Conservation (phyloP, 1,140 invertebrate species). For the Scaptomyza montana region DNA sequence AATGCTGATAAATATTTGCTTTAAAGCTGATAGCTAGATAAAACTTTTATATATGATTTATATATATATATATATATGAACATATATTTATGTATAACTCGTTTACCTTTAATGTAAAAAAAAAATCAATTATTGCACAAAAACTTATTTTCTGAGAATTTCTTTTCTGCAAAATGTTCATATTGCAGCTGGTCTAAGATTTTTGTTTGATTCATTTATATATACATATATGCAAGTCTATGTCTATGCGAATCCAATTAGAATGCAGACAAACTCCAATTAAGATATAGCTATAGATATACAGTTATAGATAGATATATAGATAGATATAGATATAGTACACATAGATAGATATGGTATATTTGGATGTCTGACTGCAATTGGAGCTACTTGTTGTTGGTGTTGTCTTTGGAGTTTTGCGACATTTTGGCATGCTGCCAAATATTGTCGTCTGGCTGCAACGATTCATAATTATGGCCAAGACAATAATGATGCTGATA, state of each 20-base stretch:
- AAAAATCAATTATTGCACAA: too few relatives aligned
- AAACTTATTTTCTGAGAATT: conserved; percentile 20
- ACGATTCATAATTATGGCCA: conserved; percentile 22
- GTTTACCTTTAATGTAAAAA: neutral
- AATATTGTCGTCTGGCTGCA: conserved; percentile 52
- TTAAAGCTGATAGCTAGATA: too few relatives aligned
- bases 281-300: conserved; percentile 46
- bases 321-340: conserved; percentile 4
- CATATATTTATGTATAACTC: conserved; percentile 1
- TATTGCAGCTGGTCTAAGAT: conserved; percentile 16
- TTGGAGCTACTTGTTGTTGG: conserved; percentile 26
- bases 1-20: conserved; percentile 11
- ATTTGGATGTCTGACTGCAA: conserved; percentile 31
- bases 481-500: neutral
- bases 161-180: conserved; percentile 13
- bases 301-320: conserved; percentile 22
- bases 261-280: conserved; percentile 55
- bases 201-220: conserved; percentile 23
- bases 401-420: conserved; percentile 47
- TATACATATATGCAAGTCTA: neutral
- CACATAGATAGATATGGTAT: too few relatives aligned
- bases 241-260: conserved; percentile 19
- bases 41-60: too few relatives aligned
- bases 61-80: neutral
- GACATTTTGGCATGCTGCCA: conserved; percentile 63